These are phyloP conservation scores for Dissostichus mawsoni DNA, from an alignment of 2,113 vertebrate genomes.

Conservation along the genomic window DNA sequence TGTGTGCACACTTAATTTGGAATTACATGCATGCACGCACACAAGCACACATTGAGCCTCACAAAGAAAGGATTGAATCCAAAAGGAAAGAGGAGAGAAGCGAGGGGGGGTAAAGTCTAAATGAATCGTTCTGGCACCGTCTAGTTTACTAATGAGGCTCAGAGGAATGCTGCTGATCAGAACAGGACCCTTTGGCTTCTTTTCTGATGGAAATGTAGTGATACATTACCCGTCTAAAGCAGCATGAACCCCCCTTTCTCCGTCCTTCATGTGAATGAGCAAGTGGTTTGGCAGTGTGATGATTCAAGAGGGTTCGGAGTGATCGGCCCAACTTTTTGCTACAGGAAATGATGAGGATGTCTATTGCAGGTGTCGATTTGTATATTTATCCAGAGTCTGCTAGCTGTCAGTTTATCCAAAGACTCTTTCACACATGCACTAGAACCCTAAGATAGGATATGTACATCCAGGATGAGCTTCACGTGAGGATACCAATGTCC, in stretches of 20 bases:
- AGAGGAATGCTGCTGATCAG: slow-evolving; percentile 70
- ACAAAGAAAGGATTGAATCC: slow-evolving; percentile 49
- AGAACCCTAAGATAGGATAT: no score
- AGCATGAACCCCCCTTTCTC: neutral
- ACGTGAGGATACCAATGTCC: no score
- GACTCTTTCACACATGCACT: no score
- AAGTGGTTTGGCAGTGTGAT: slow-evolving; percentile 30
- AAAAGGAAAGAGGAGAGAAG: slow-evolving; percentile 27
- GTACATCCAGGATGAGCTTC: no score
- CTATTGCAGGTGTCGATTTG: neutral
- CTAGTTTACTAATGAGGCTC: slow-evolving; percentile 78
- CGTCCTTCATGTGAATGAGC: slow-evolving; percentile 17
- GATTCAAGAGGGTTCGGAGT: slow-evolving; percentile 12
- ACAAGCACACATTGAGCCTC: slow-evolving; percentile 16
- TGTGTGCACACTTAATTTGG: slow-evolving; percentile 12
- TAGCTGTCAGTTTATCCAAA: no score
- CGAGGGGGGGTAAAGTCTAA: slow-evolving; percentile 29
- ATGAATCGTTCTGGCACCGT: slow-evolving; percentile 68
- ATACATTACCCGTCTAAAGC: slow-evolving; percentile 40
- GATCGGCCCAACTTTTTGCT: slow-evolving; percentile 12
- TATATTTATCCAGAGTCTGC: no score
- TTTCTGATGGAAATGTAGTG: slow-evolving; percentile 74
- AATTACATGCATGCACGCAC: slow-evolving; percentile 38
- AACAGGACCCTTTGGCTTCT: slow-evolving; percentile 59
- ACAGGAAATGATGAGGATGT: slow-evolving; percentile 5